Conservation (phyloP, 1,140 invertebrate species). For the Adelges cooleyi region DNA sequence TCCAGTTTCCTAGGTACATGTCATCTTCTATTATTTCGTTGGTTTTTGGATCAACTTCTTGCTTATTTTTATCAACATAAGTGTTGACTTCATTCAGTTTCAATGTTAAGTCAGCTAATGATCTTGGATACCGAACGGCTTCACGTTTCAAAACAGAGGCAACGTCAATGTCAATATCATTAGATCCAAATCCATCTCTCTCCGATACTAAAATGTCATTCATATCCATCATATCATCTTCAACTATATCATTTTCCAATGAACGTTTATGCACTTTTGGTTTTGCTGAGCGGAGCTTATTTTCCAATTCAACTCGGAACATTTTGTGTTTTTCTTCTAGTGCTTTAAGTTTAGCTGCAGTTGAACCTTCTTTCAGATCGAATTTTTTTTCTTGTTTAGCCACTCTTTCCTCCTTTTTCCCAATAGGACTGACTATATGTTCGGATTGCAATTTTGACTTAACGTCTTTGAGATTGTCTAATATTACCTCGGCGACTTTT, state of each 20-base stretch:
- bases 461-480: neutral
- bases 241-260: neutral
- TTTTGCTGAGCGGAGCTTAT: neutral
- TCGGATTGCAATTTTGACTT: neutral
- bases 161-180: neutral
- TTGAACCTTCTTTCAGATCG: neutral
- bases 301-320: neutral
- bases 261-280: neutral
- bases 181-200: neutral
- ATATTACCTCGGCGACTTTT: neutral
- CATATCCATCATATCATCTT: constrained; percentile 4
- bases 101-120: constrained; percentile 8
- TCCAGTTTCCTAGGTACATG: neutral
- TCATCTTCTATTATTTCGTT: neutral
- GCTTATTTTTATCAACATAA: neutral
- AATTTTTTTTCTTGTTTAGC: neutral
- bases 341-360: neutral
- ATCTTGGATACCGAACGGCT: neutral
- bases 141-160: neutral
- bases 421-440: neutral
- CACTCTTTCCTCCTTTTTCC: neutral
- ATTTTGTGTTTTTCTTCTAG: neutral
- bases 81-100: constrained; percentile 15
- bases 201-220: neutral
- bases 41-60: neutral